Conservation (phyloP, 2,797 vertebrate species). For the Aplochiton taeniatus region DNA sequence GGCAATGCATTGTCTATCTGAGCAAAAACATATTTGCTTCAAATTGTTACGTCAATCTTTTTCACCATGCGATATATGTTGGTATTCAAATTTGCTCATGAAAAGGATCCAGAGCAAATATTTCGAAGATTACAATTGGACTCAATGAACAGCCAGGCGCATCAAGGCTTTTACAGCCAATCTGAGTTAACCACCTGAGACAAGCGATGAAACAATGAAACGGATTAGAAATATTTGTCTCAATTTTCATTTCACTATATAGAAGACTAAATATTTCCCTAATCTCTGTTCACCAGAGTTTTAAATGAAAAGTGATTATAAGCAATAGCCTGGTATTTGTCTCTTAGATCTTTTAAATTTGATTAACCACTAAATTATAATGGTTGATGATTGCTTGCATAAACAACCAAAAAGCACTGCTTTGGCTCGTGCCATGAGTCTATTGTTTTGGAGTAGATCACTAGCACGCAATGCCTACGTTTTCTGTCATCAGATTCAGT, state of each 20-base stretch:
- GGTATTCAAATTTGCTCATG: too few relatives aligned
- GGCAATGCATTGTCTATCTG: constrained; percentile 9
- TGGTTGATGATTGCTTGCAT: constrained; percentile 64
- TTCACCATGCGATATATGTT: too few relatives aligned
- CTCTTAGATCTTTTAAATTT: constrained; percentile 44
- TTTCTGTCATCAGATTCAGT: constrained; percentile 7
- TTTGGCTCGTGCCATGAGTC: constrained; percentile 43
- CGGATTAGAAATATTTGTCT: constrained; percentile 57
- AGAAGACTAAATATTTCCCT: constrained; percentile 14
- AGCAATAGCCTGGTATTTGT: constrained; percentile 16
- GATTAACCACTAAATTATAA: constrained; percentile 57
- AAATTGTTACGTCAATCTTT: too few relatives aligned
- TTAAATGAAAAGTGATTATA: constrained; percentile 26
- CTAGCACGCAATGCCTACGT: constrained; percentile 33
- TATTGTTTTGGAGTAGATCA: constrained; percentile 18
- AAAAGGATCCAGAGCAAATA: too few relatives aligned
- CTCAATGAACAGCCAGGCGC: constrained; percentile 31
- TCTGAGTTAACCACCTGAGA: constrained; percentile 78
- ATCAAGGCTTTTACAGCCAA: constrained; percentile 58
- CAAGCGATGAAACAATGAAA: constrained; percentile 82
- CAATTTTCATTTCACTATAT: constrained; percentile 22
- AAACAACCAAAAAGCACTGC: constrained; percentile 55
- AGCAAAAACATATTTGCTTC: too few relatives aligned
- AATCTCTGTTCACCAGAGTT: constrained; percentile 39
- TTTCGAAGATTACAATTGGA: too few relatives aligned